Evolutionary conservation across 2,797 vertebrate species (phyloP).

Genomic region (Choloepus didactylus): DNA sequence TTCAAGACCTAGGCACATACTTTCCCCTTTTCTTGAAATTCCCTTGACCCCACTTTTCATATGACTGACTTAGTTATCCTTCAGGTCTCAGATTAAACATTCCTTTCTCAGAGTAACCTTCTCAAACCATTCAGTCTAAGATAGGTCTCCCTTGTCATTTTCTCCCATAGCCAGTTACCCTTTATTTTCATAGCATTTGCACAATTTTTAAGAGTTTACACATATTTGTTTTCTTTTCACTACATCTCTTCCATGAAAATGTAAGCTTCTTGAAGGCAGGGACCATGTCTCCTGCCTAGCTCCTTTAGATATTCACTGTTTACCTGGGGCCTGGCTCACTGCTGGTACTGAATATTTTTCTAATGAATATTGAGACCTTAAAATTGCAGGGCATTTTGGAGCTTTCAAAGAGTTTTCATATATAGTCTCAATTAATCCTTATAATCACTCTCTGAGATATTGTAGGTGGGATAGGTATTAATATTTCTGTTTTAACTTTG

Average conservation of each 20-base stretch:
- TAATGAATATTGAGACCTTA: neutral
- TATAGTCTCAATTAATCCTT: neutral
- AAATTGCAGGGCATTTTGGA: neutral
- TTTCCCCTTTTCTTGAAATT: neutral
- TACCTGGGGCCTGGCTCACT: neutral
- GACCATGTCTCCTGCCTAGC: neutral
- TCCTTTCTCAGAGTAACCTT: neutral
- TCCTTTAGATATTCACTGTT: neutral
- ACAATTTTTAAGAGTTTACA: neutral
- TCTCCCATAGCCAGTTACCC: neutral
- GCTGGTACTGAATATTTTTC: neutral
- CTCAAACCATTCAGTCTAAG: neutral
- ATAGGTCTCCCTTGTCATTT: neutral
- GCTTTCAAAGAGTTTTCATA: conserved; percentile 2
- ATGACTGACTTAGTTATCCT: neutral
- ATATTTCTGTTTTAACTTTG: neutral
- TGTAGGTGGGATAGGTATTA: neutral
- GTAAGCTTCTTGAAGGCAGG: neutral
- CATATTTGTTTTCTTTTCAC: neutral
- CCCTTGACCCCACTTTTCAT: neutral
- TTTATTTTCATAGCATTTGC: neutral
- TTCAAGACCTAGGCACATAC: neutral
- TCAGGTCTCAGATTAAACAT: neutral
- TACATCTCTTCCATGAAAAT: neutral
- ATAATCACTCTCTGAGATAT: neutral